Evolutionary conservation across 1,140 invertebrate genomes (phyloP), one percentile per base, ranked within the genome.

Genomic region (Heliconius congener): DNA sequence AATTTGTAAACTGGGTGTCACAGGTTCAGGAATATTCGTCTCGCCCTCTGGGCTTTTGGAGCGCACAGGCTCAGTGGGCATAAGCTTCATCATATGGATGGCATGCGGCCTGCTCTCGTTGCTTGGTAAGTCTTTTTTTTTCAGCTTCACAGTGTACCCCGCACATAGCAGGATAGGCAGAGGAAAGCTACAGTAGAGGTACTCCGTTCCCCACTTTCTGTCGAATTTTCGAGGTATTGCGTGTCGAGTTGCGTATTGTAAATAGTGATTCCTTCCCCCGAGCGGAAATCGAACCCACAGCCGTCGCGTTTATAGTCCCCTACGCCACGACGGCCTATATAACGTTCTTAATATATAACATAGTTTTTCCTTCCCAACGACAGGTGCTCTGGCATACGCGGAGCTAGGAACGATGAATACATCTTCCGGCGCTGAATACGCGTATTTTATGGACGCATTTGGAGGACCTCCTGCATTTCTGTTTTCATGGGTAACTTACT

Each of bases 1-100:
- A 66, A 66, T 66, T 66, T 66, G 16, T 30, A 13, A n/a, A 30
- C 13, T 66, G 23, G 55, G n/a, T 66, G 27, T 88, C 87, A 19
- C 89, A 97, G 98, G 98, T 87, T 99, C 98, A 94, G 99, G 99
- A 96, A 99, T 99, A 95, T 99, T 99, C 96, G 98, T 99, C 92
- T 99, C 98, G 93, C 98, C 99, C 87, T 98, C 98, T 94, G 98
- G 98, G 93, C 96, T 99, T 90, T 95, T 99, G 87, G 95, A 97
- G 91, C 96, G 98, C 91, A 98, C 98, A 77, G 98, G 98, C 88
- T 99, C 98, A 93, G 97, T 99, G 90, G 98, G 98, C 89, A 96
- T 99, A 95, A 98, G 98, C 95, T 98, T 99, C 92, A 95, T 99
- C 87, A 97, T 99, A 88, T 99, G 99, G 99, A 97, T 98, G 94